Conservation (phyloP, 2,113 vertebrate genomes). For the Strix aluco region DNA sequence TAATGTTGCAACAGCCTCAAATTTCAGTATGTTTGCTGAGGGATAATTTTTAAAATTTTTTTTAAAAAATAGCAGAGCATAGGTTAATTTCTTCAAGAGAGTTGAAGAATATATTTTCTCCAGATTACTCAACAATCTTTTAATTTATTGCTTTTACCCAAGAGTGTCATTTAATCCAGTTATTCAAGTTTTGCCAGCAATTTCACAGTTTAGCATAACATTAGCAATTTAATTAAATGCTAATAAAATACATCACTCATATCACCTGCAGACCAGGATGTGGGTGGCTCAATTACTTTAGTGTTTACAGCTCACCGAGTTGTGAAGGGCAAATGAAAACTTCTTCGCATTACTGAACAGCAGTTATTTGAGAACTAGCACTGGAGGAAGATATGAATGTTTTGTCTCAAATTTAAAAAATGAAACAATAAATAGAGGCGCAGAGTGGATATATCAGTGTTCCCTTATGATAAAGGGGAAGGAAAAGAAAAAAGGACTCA, state of each 20-base stretch:
- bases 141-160: conserved; percentile 18
- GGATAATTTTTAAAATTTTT: not conserved
- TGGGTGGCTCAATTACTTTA: conserved; percentile 46
- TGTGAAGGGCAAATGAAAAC: conserved; percentile 52
- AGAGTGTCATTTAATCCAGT: not conserved
- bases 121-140: not conserved
- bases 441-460: not conserved
- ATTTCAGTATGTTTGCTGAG: not conserved
- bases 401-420: conserved; percentile 5
- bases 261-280: conserved; percentile 30
- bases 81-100: conserved; percentile 5
- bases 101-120: not conserved
- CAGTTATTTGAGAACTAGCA: not conserved
- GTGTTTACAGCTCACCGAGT: conserved; percentile 41
- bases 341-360: not conserved
- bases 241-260: conserved; percentile 43
- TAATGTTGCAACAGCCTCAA: not conserved
- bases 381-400: not conserved
- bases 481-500: not conserved
- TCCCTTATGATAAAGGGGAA: not conserved
- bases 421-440: not conserved
- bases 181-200: conserved; percentile 13
- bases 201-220: conserved; percentile 48
- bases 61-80: not conserved
- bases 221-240: conserved; percentile 57